These are phyloP conservation scores for Cyprichromis sp. DNA, from an alignment of 2,113 vertebrate species.

Conservation along the genomic window DNA sequence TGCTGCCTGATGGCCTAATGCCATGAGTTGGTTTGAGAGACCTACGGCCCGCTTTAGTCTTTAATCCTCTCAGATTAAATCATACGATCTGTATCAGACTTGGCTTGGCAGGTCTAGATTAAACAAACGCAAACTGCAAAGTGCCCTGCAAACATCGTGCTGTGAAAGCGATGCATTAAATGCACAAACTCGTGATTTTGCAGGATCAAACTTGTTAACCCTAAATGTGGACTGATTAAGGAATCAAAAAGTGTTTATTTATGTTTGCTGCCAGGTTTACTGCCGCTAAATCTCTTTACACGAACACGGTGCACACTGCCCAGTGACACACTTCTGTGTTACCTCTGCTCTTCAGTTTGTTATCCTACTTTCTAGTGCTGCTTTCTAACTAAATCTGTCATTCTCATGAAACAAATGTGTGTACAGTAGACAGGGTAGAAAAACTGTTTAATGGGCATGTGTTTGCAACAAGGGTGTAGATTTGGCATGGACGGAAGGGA, in stretches of 20 bases:
- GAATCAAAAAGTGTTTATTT: neutral
- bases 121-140: constrained; percentile 25
- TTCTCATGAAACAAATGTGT: neutral
- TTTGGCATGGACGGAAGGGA: neutral
- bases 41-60: constrained; percentile 42
- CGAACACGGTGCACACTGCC: neutral
- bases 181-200: neutral
- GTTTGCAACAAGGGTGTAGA: neutral
- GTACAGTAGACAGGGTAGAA: neutral
- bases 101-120: constrained; percentile 42
- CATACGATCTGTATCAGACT: constrained; percentile 59
- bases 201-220: neutral
- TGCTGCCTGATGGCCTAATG: constrained; percentile 44
- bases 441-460: neutral
- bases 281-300: neutral
- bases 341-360: neutral
- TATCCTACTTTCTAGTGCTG: neutral
- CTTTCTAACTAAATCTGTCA: neutral
- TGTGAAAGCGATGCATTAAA: neutral
- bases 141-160: neutral
- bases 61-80: constrained; percentile 68
- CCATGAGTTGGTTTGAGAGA: constrained; percentile 46
- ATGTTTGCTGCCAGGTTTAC: neutral
- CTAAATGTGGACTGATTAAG: neutral
- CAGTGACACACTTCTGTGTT: neutral